These are phyloP conservation scores for Labeo rohita DNA, from an alignment of 2,113 vertebrate species.

Conservation along the genomic window DNA sequence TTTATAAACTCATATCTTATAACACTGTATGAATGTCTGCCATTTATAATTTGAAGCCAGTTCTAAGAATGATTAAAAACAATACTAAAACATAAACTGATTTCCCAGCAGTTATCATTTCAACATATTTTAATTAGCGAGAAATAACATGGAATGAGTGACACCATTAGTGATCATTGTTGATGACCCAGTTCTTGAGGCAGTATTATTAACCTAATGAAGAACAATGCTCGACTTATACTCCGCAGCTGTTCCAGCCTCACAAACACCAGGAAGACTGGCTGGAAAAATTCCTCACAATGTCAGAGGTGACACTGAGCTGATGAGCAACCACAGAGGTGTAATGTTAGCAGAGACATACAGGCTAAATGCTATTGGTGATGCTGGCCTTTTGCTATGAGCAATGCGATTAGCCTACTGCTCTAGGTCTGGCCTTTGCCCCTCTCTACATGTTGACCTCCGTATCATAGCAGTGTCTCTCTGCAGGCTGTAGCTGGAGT, in stretches of 20 bases:
- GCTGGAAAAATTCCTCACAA: background rate
- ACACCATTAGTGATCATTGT: background rate
- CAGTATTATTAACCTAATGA: slow-evolving; percentile 27
- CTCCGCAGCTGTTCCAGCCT: background rate
- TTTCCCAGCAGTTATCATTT: background rate
- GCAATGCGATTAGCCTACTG: slow-evolving; percentile 12
- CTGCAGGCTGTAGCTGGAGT: slow-evolving; percentile 33
- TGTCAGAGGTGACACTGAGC: slow-evolving; percentile 31
- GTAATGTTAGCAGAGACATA: slow-evolving; percentile 9
- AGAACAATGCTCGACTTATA: background rate
- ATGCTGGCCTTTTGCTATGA: background rate
- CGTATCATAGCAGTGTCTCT: background rate
- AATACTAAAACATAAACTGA: background rate
- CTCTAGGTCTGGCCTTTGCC: slow-evolving; percentile 13
- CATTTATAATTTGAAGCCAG: background rate
- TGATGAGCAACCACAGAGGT: background rate
- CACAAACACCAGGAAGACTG: slow-evolving; percentile 10
- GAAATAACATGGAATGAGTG: background rate
- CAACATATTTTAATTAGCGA: slow-evolving; percentile 9
- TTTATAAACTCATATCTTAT: background rate
- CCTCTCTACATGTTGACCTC: slow-evolving; percentile 24
- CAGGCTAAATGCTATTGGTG: slow-evolving; percentile 19
- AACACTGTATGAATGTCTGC: background rate
- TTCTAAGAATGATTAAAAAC: background rate
- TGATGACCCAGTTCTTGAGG: slow-evolving; percentile 12